These are phyloP conservation scores for Microcaecilia unicolor DNA, from an alignment of 2,797 vertebrate species.

Conservation along the genomic window DNA sequence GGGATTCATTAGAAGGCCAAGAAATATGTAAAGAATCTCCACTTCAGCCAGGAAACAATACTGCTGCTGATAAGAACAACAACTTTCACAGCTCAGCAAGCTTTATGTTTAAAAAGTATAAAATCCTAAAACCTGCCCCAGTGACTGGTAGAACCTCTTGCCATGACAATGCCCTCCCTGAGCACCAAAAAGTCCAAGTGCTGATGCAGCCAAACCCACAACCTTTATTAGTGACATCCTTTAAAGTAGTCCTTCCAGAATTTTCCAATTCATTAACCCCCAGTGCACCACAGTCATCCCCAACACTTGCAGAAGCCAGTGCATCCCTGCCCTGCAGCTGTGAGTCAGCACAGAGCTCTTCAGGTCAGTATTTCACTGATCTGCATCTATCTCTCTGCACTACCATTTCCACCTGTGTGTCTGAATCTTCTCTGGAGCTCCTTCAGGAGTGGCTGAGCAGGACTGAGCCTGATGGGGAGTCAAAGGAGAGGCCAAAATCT, in stretches of 20 bases:
- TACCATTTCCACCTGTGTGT: slow-evolving; percentile 55
- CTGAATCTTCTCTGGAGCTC: slow-evolving; percentile 54
- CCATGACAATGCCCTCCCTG: not conserved
- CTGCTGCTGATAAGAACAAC: slow-evolving; percentile 18
- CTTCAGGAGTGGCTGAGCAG: slow-evolving; percentile 65
- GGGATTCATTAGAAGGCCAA: rapidly evolving
- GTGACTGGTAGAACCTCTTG: slow-evolving; percentile 5
- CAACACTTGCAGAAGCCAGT: not conserved
- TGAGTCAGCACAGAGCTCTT: not conserved
- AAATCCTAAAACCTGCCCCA: slow-evolving; percentile 16
- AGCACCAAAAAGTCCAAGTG: not conserved
- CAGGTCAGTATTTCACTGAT: slow-evolving; percentile 57
- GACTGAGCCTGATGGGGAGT: slow-evolving; percentile 14
- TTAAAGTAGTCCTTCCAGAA: slow-evolving; percentile 41
- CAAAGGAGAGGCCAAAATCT: slow-evolving; percentile 1
- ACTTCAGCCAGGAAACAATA: rapidly evolving
- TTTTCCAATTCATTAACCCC: slow-evolving; percentile 3
- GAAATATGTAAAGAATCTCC: rapidly evolving
- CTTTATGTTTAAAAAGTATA: slow-evolving; percentile 58
- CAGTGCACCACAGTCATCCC: not conserved
- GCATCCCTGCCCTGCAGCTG: not conserved
- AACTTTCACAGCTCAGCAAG: slow-evolving; percentile 48
- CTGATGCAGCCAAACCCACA: slow-evolving; percentile 8
- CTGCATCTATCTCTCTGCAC: slow-evolving; percentile 70
- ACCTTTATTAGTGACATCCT: slow-evolving; percentile 47